Evolutionary conservation across 2,888 invertebrate genomes (phyloP), one percentile per base, ranked within the genome.

Genomic region (Drosophila putrida): DNA sequence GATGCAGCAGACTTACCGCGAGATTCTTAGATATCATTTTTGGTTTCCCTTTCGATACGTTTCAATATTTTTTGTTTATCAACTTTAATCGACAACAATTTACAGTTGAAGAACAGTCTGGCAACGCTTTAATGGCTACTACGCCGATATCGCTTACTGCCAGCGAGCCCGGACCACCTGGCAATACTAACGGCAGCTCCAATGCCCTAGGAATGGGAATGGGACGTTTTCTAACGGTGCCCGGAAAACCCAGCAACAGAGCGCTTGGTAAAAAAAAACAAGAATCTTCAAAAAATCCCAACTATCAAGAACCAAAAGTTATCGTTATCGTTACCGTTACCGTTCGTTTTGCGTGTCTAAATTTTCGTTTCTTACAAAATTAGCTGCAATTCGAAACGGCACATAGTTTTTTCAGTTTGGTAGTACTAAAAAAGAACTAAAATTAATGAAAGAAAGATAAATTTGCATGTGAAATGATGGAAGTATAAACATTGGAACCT

Each of bases 171-270:
- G 89, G 89, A 84, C 82, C 86, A 8, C 68, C 88, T 44, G 88
- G 89, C 74, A 75, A 78, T 68, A 73, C 60, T 28, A 76, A 85
- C 75, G 82, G 82, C 62, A 91, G 84, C 84, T 85, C 89, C 83
- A 86, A 90, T 84, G 85, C 83, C 10, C 50, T 74, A 86, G 90
- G 62, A 75, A 90, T 84, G 78, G 91, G 89, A 54, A 89, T 89
- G 84, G 91, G 92, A 76, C 91, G 91, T 77, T 92, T 92, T 83
- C 83, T 93, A 82, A 88, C 91, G 61, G 92, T 93, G 69, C 93
- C 93, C 74, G 92, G 92, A 82, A 90, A 91, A 61, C 81, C 83
- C 77, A 80, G 88, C 88, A 87, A 54, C 82, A 90, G 88, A 83
- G 58, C 85, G 76, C 85, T 90, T 75, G 78, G 82, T 74, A 84